Evolutionary conservation across 2,113 vertebrate genomes (phyloP), one percentile per base, ranked within the genome.

Genomic region (Martes martes): DNA sequence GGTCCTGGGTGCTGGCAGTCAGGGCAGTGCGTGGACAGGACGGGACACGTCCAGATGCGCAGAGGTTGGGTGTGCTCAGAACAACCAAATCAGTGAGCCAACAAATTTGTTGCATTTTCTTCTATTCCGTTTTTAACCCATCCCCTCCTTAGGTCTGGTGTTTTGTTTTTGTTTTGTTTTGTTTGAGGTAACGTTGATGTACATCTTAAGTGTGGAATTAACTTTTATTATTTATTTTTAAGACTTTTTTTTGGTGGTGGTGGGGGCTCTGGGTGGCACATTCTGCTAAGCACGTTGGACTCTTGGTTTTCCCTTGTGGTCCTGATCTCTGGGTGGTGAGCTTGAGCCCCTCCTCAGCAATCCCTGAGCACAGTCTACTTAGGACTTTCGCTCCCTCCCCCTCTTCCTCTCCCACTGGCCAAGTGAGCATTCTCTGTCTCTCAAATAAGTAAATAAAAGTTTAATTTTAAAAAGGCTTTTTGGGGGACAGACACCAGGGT

Each of bases 41-140:
- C 16, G 0, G 26, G 2, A 4, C 13, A 1, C 28, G 7, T 5
- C 36, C 1, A 11, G 26, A 1, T 0, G 13, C 26, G 2, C 1
- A 0, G 57, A 59, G 23, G 57, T 59, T 59, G 19, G 57, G 23
- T 24, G 59, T n/a, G 13, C 36, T 19, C 39, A 67, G 65, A 50
- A 50, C 33, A 73, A 10, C n/a, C 59, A 31, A 23, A 13, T n/a
- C 39, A 31, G 3, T 59, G n/a, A 55, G 26, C n/a, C 18, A 39
- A 3, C n/a, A 92, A 23, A 11, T 63, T 81, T 63, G 23, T 19
- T 59, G 31, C 71, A 21, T 42, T 90, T 89, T 57, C 28, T 33
- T 67, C 36, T 42, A 36, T 61, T 63, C 6, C 1, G 13, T 63
- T 89, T 95, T 61, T 80, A 39, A 79, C 39, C 21, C 69, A 55